Percentiles rank a stretch among this genome's conserved stretches.
phyloP scores from a whole-genome alignment of 2,797 vertebrate species.

The Lophius americanus region DNA sequence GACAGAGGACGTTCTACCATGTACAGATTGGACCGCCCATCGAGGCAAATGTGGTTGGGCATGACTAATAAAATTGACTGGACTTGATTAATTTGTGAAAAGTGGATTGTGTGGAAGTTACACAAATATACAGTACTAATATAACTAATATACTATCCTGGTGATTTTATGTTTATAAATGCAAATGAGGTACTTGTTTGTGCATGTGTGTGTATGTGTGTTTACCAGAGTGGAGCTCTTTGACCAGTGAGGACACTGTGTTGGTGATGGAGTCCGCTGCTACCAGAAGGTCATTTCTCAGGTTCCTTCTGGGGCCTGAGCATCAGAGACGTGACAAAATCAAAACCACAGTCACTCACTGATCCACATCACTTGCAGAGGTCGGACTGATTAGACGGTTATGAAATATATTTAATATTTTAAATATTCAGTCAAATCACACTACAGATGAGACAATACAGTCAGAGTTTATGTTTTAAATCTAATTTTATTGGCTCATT shows the following conservation, averaged over 20 bases:
- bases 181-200: background rate
- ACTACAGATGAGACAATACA: too few relatives aligned
- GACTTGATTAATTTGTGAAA: background rate
- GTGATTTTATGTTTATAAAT: background rate
- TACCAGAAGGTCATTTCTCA: constrained; percentile 94
- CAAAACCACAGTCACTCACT: background rate
- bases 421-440: too few relatives aligned
- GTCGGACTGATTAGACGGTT: too few relatives aligned
- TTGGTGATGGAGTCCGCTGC: constrained; percentile 97
- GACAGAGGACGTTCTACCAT: too few relatives aligned
- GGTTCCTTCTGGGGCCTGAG: constrained; percentile 90
- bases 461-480: too few relatives aligned
- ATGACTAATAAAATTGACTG: too few relatives aligned
- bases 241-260: constrained; percentile 96
- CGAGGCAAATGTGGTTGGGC: too few relatives aligned
- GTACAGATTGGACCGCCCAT: too few relatives aligned
- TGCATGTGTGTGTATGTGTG: constrained; percentile 20
- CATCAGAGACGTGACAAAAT: constrained; percentile 1
- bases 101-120: background rate
- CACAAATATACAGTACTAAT: too few relatives aligned
- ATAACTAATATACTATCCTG: too few relatives aligned
- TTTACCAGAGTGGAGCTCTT: constrained; percentile 94
- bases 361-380: background rate
- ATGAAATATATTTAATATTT: too few relatives aligned
- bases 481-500: too few relatives aligned